Evolutionary conservation across 1,140 invertebrate species (phyloP), one percentile per base, ranked within the genome.

Genomic region (Dolichoris vasculosae): DNA sequence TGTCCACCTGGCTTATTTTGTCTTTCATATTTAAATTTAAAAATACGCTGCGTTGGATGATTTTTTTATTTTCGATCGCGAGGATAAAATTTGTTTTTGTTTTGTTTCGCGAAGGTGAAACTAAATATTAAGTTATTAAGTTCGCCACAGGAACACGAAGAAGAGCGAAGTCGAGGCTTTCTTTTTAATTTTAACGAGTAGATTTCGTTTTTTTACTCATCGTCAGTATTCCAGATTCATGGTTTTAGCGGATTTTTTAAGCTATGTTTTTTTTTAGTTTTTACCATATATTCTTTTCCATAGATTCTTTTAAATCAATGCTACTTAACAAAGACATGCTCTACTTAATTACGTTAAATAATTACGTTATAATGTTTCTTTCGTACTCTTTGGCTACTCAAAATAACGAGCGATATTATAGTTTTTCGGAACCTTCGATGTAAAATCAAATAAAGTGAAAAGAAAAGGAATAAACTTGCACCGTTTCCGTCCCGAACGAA

Each of bases 211-310:
- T 48, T 63, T 84, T 78, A 80, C 35, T 69, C 20, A 63, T 67
- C 46, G 77, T 93, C 92, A 93, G 92, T 93, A 92, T 93, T 93
- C 91, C 89, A 92, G 88, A 90, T 88, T 89, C 90, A 91, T 91
- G 89, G 90, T 90, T 91, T 91, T 92, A 93, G 90, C 86, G 82
- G 84, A 67, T 64, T 83, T 82, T 75, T 76, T 46, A 48, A 67
- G 32, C 59, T 17, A 75, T 43, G 2, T 32, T 76, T 55, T 0
- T 55, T 59, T 90, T 91, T 91, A 92, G 91, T 89, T 92, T 87
- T 88, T 88, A 90, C 89, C 86, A 81, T 86, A 83, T 46, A 20
- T 69, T 78, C 38, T 69, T 55, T 59, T 46, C 32, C 40, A 43
- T 55, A 77, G 55, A 64, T 83, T 76, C 17, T 77, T 26, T 55